These are phyloP conservation scores for Ophiothrix spiculata DNA, from an alignment of 35 echinoderm and acorn worm species.

Conservation along the genomic window DNA sequence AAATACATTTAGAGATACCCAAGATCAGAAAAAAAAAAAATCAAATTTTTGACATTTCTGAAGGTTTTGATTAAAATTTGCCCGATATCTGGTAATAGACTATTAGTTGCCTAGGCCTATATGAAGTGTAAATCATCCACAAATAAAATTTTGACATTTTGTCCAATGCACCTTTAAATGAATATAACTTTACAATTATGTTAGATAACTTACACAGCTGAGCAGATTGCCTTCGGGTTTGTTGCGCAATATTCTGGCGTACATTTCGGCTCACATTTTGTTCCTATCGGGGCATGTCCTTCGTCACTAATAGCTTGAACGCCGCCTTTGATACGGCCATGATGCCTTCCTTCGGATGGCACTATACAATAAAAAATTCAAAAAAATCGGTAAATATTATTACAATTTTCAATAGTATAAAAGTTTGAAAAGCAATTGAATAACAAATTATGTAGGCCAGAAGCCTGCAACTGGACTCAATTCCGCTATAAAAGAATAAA, in stretches of 20 bases:
- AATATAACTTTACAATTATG: too few relatives aligned
- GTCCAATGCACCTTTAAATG: too few relatives aligned
- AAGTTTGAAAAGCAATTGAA: neutral
- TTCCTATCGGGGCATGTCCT: constrained; percentile 20
- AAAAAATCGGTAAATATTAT: neutral
- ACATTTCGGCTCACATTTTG: constrained; percentile 68
- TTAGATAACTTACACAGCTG: constrained; percentile 95
- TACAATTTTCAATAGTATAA: neutral
- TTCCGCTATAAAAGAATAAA: too few relatives aligned
- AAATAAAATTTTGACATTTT: too few relatives aligned
- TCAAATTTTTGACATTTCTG: too few relatives aligned
- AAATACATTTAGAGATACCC: too few relatives aligned
- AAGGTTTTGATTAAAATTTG: too few relatives aligned
- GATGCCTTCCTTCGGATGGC: neutral
- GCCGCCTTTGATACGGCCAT: neutral
- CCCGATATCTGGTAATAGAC: too few relatives aligned
- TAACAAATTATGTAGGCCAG: neutral
- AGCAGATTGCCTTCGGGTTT: constrained; percentile 81
- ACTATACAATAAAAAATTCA: neutral
- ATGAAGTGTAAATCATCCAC: too few relatives aligned
- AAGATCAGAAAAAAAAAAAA: too few relatives aligned
- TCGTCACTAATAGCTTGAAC: constrained; percentile 11
- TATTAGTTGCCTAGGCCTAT: too few relatives aligned
- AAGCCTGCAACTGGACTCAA: neutral
- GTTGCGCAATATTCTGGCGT: constrained; percentile 81